Conservation (phyloP, 2,888 invertebrate species). For the Vannuccia rotundouncinata region DNA sequence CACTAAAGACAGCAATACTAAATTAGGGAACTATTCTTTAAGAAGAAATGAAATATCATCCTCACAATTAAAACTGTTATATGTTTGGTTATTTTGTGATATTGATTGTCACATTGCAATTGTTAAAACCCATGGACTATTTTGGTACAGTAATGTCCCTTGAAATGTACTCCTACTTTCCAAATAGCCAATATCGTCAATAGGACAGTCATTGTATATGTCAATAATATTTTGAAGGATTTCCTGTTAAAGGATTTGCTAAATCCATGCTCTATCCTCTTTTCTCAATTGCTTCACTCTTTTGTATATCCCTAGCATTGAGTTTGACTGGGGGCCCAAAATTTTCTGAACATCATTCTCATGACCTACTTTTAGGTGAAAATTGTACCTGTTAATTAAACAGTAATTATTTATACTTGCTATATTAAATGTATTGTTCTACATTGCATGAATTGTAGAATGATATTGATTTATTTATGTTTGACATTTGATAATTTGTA, state of each 20-base stretch:
- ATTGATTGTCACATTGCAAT: slow-evolving; percentile 13
- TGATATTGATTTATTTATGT: too few relatives aligned
- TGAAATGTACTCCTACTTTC: slow-evolving; percentile 20
- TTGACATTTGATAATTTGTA: too few relatives aligned
- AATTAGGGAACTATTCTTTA: too few relatives aligned
- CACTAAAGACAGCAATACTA: too few relatives aligned
- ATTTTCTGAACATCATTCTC: slow-evolving; percentile 10
- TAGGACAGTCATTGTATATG: neutral
- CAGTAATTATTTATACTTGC: too few relatives aligned
- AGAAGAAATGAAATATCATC: too few relatives aligned
- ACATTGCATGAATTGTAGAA: too few relatives aligned
- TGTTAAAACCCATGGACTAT: slow-evolving; percentile 8
- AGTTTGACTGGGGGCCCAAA: slow-evolving; percentile 6
- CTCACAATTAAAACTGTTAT: too few relatives aligned
- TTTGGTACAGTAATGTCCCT: neutral
- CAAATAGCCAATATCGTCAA: neutral
- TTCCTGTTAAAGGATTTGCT: neutral
- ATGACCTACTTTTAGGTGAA: too few relatives aligned
- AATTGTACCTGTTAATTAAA: too few relatives aligned
- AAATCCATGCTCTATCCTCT: neutral
- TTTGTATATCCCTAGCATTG: slow-evolving; percentile 10
- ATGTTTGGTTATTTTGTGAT: neutral
- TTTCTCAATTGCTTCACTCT: slow-evolving; percentile 6
- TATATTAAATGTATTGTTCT: too few relatives aligned
- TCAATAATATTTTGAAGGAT: slow-evolving; percentile 5